These are phyloP conservation scores for Iphiclides podalirius DNA, from an alignment of 2,888 invertebrate genomes.

Conservation along the genomic window DNA sequence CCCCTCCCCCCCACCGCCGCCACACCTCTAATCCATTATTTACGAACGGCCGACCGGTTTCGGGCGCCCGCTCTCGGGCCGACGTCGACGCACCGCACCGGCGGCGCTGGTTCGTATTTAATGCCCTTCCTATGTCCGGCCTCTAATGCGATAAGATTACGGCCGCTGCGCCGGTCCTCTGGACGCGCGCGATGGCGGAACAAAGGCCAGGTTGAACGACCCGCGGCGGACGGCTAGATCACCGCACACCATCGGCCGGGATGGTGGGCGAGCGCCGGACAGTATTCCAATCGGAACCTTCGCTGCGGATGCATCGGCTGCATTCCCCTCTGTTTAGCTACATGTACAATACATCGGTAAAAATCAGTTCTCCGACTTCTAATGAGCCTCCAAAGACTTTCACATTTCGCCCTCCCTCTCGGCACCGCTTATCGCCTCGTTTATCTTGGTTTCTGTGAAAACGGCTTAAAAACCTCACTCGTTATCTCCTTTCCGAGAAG, in stretches of 20 bases:
- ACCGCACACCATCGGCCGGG: slow-evolving; percentile 1
- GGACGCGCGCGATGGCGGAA: slow-evolving; percentile 24
- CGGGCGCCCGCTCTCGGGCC: slow-evolving; percentile 68
- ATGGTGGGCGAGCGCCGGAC: slow-evolving; percentile 28
- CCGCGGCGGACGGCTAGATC: background rate
- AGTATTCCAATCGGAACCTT: too few relatives aligned
- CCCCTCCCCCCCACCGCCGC: slow-evolving; percentile 55
- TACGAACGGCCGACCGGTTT: slow-evolving; percentile 78
- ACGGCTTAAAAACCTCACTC: slow-evolving; percentile 48
- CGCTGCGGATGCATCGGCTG: too few relatives aligned
- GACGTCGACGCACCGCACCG: slow-evolving; percentile 68
- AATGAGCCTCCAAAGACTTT: background rate
- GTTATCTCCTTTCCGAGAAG: slow-evolving; percentile 62
- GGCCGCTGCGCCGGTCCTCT: slow-evolving; percentile 36
- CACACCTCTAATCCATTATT: slow-evolving; percentile 78
- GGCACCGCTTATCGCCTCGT: slow-evolving; percentile 55
- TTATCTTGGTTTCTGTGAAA: slow-evolving; percentile 70
- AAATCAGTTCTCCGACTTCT: background rate
- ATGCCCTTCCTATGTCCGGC: slow-evolving; percentile 79
- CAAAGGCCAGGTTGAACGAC: slow-evolving; percentile 4
- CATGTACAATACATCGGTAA: too few relatives aligned
- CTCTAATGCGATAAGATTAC: slow-evolving; percentile 75
- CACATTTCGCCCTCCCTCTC: background rate
- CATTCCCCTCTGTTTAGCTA: too few relatives aligned
- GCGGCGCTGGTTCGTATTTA: slow-evolving; percentile 76